phyloP scores from a whole-genome alignment of 2,797 vertebrate species.

The Sebastes diaconus region DNA sequence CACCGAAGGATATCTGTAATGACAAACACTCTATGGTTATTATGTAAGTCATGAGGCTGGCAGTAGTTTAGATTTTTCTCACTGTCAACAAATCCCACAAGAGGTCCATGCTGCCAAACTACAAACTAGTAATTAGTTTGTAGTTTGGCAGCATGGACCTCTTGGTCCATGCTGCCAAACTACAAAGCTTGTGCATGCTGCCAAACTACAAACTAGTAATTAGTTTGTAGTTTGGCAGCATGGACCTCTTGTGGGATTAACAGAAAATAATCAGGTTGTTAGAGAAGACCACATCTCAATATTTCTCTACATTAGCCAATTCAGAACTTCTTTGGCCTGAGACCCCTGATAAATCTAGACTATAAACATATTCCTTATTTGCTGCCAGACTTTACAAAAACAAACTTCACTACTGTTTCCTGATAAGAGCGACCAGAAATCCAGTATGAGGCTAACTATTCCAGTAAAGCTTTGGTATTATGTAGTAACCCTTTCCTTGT shows the following conservation, averaged over 20 bases:
- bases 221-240: too few species aligned
- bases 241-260: too few species aligned
- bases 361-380: not conserved
- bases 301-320: not conserved
- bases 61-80: not conserved
- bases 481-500: too few species aligned
- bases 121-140: not conserved
- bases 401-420: not conserved
- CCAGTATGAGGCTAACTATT: too few species aligned
- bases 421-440: not conserved
- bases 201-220: not conserved
- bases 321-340: not conserved
- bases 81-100: not conserved
- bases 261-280: not conserved
- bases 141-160: too few species aligned
- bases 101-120: not conserved
- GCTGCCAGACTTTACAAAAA: not conserved
- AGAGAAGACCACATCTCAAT: not conserved
- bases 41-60: not conserved
- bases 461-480: too few species aligned
- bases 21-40: not conserved
- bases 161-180: too few species aligned
- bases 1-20: constrained; percentile 81
- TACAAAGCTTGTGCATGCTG: too few species aligned
- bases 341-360: not conserved